A percentile compares a stretch with the other conserved stretches of the same genome.
Conservation (phyloP, 2,113 vertebrate genomes). For the Ancistrus triradiatus region DNA sequence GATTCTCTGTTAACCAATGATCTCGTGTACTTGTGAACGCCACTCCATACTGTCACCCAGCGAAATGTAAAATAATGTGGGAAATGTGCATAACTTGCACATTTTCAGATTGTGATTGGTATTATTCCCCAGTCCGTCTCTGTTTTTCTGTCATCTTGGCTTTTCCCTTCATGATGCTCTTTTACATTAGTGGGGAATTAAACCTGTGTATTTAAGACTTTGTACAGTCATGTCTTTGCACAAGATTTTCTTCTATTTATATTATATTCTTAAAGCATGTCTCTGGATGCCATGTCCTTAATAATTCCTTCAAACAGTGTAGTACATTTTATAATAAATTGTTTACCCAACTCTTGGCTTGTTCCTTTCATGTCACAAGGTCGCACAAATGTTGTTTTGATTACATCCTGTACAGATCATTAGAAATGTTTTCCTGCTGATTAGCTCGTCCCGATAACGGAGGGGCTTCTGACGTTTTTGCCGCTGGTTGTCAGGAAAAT, state of each 20-base stretch:
- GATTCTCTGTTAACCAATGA: neutral
- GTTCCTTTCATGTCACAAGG: neutral
- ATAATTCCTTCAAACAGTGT: slow-evolving; percentile 65
- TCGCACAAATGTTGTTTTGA: no score
- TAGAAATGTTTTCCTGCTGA: neutral
- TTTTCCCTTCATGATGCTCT: slow-evolving; percentile 16
- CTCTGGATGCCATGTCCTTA: slow-evolving; percentile 70
- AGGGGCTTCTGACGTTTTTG: no score
- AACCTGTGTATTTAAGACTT: slow-evolving; percentile 48
- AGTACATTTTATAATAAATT: slow-evolving; percentile 75
- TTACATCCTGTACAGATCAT: neutral
- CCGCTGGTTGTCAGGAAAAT: no score
- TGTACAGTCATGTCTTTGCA: slow-evolving; percentile 62
- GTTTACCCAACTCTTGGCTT: slow-evolving; percentile 49
- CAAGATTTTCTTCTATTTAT: slow-evolving; percentile 66
- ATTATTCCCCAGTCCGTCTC: slow-evolving; percentile 31
- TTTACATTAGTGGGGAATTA: slow-evolving; percentile 1
- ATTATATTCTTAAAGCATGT: slow-evolving; percentile 67
- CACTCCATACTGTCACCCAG: slow-evolving; percentile 40
- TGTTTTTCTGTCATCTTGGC: slow-evolving; percentile 22
- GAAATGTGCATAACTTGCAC: slow-evolving; percentile 40
- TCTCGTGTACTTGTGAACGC: neutral
- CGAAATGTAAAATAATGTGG: slow-evolving; percentile 42
- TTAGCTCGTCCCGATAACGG: neutral
- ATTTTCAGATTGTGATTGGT: slow-evolving; percentile 46